These are phyloP conservation scores for Nudaria mundana DNA, from an alignment of 2,888 invertebrate genomes.

Conservation along the genomic window DNA sequence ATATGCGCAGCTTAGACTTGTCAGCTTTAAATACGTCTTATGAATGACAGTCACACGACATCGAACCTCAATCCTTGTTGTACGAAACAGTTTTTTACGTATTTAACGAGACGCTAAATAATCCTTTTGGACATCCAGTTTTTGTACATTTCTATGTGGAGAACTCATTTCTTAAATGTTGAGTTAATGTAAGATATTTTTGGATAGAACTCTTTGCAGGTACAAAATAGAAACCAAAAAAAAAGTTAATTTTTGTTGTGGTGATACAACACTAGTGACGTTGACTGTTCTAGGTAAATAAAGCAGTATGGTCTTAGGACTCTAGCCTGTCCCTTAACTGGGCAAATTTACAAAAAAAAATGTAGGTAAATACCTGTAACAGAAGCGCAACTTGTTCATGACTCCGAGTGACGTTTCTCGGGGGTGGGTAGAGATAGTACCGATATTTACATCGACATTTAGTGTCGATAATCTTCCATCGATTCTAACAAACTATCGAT, in stretches of 20 bases:
- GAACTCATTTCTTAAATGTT: slow-evolving; percentile 9
- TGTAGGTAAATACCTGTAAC: too few species aligned
- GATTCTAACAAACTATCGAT: slow-evolving; percentile 13
- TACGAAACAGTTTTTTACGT: slow-evolving; percentile 26
- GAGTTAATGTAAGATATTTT: slow-evolving; percentile 44
- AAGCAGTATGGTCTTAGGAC: too few species aligned
- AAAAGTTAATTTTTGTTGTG: slow-evolving; percentile 55
- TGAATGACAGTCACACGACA: slow-evolving; percentile 22
- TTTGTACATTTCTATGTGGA: slow-evolving; percentile 46
- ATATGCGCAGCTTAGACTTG: slow-evolving; percentile 11
- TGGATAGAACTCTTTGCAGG: slow-evolving; percentile 61
- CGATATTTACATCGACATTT: slow-evolving; percentile 3
- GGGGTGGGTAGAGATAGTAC: background rate
- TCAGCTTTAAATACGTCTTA: slow-evolving; percentile 25
- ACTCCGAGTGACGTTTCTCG: background rate
- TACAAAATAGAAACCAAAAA: slow-evolving; percentile 71
- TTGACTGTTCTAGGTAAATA: too few species aligned
- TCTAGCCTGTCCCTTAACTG: too few species aligned
- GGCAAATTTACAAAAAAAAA: too few species aligned
- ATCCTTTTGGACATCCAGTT: slow-evolving; percentile 41
- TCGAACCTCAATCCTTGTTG: slow-evolving; percentile 22
- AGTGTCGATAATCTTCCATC: slow-evolving; percentile 11
- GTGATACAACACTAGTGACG: slow-evolving; percentile 29
- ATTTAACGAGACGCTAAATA: slow-evolving; percentile 29
- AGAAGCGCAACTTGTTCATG: too few species aligned